Conservation (phyloP, 2,888 invertebrate species). For the Saturnia japonica region DNA sequence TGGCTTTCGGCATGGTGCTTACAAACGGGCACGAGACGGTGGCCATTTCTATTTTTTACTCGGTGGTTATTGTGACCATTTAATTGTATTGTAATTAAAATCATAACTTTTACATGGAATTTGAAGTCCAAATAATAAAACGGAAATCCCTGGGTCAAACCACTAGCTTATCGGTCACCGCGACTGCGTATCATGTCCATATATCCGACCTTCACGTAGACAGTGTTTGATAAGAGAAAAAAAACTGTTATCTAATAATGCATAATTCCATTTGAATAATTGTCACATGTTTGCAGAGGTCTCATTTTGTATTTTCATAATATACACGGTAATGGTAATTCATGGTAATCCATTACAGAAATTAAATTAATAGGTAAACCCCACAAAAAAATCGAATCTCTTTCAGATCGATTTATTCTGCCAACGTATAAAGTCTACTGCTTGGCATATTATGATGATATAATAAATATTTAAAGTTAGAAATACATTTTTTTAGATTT, state of each 20-base stretch:
- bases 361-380: too few relatives aligned
- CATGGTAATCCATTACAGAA: too few relatives aligned
- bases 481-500: too few relatives aligned
- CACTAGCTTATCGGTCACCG: background rate
- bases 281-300: background rate
- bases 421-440: too few relatives aligned
- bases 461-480: too few relatives aligned
- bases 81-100: background rate
- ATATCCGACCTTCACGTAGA: background rate
- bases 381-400: too few relatives aligned
- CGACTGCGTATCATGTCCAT: background rate
- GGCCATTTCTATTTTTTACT: background rate
- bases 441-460: too few relatives aligned
- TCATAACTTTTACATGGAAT: background rate
- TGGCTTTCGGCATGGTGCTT: too few relatives aligned
- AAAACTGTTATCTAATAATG: background rate
- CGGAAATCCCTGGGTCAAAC: background rate
- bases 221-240: background rate
- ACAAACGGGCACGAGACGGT: background rate
- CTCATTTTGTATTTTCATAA: too few relatives aligned
- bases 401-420: too few relatives aligned
- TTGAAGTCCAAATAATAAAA: background rate
- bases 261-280: background rate
- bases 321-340: too few relatives aligned
- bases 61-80: too few relatives aligned